Base-by-base conservation (phyloP, 2,888 invertebrate species). In the Catocala nupta region DNA sequence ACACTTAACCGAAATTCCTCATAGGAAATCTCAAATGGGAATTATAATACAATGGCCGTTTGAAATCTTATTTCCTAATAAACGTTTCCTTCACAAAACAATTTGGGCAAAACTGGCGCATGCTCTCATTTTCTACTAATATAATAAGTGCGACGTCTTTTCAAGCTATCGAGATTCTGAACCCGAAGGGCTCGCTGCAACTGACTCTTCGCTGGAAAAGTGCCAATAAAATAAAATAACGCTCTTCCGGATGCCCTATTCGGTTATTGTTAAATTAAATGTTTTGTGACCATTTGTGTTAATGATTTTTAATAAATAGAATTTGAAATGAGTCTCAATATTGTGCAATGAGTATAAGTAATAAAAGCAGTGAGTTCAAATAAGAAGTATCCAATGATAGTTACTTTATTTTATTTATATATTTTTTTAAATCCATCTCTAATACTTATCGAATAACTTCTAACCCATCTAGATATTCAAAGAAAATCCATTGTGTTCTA, bases 211-310 rank as follows among this genome's bases (percentile, higher is more conserved):
- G 70, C 77, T 89, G 88, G 90, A 86, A 68, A 59, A 60, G 72
- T 68, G 85, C 89, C 89, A 90, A 85, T 85, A 84, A 83, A 82
- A 83, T 83, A 85, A 88, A 85, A 88, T 82, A 81, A 83, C 80
- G 82, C 81, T 82, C 82, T 77, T 81, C 75, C 68, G 61, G 72
- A 78, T 73, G 70, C 68, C 76, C 71, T 81, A 73, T 73, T 63
- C 72, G 71, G 55, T 77, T 81, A 78, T 76, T 76, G 71, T 72
- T 69, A 68, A 70, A 58, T 71, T 76, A 70, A 76, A 75, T 80
- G 77, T 74, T 72, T 71, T 71, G 43, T 48, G 43, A 44, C 45
- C 47, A 45, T 53, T 50, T 25, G 34, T 34, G 49, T 33, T 34
- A 34, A 48, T 48, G 25, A 48, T 2, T 48, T 10, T 5, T 34